Base-by-base conservation (phyloP, 2,113 vertebrate genomes). In the Perca fluviatilis region DNA sequence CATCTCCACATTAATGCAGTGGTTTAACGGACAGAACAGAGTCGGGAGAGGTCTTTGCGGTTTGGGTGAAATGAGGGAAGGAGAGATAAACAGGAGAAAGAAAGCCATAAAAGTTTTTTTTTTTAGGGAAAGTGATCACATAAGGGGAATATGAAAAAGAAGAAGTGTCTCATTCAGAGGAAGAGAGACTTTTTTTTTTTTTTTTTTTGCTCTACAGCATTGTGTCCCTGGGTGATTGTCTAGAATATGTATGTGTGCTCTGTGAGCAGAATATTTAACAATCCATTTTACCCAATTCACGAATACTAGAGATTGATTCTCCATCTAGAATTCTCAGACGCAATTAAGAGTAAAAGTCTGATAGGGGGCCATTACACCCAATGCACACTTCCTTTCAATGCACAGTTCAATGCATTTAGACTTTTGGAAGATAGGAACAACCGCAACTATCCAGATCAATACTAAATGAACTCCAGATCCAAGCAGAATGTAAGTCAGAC, bases 221-320 rank as follows among this genome's bases (percentile, higher is more conserved):
- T 70, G 50, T 66, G 47, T 71, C 64, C 57, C n/a, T 49, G n/a
- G 21, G 70, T 70, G 72, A 69, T 46, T 81, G 58, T 79, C 19
- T 63, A 61, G 50, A 88, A 72, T 77, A 62, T 83, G 43, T 47
- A 80, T 79, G 19, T 72, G 70, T 53, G 66, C 58, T 63, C 19
- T 85, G 73, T 63, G 64, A 53, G 74, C 7, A 56, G 82, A 82
- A 83, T 86, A 82, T 61, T 81, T 51, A 90, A 58, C 54, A 6
- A 74, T 78, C 82, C 25, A 85, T 85, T 85, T 86, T 19, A 84
- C 2, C 57, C 47, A 65, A 72, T 76, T 85, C 54, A 70, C 56
- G 66, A 53, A 50, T 18, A 62, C 61, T 53, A 18, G 23, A 69
- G 56, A 88, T 66, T 86, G 63, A 79, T 86, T 75, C 67, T 71